Evolutionary conservation across 2,113 vertebrate species (phyloP).

Genomic region (Gila orcuttii): DNA sequence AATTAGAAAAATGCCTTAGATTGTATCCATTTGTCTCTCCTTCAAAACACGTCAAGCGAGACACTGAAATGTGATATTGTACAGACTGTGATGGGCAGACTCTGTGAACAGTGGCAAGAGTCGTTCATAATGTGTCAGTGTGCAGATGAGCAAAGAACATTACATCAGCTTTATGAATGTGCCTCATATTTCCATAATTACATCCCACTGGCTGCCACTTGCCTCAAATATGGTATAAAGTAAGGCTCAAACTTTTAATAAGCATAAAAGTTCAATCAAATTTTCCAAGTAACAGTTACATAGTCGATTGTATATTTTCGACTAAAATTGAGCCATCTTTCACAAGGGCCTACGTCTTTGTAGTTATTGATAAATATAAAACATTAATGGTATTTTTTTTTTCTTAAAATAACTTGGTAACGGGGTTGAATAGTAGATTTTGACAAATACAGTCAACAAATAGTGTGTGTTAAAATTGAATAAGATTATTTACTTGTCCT

Average conservation of each 20-base stretch:
- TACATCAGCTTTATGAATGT: constrained; percentile 13
- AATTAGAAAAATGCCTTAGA: constrained; percentile 34
- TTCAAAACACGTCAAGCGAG: constrained; percentile 26
- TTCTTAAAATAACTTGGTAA: neutral
- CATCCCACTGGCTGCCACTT: neutral
- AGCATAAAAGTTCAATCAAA: neutral
- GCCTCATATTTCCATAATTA: constrained; percentile 33
- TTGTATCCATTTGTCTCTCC: constrained; percentile 50
- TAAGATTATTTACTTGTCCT: no score
- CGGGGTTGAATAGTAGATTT: neutral
- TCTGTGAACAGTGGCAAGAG: constrained; percentile 17
- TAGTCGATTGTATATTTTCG: neutral
- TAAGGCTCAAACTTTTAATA: neutral
- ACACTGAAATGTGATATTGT: constrained; percentile 43
- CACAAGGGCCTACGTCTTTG: neutral
- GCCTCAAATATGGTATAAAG: neutral
- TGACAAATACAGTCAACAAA: neutral
- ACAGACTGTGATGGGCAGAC: neutral
- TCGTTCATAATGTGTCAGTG: constrained; percentile 44
- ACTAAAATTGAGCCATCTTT: neutral
- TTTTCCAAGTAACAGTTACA: neutral
- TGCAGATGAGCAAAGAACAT: constrained; percentile 1
- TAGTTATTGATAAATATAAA: neutral
- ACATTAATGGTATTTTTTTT: neutral
- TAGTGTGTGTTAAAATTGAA: neutral